Conservation (phyloP, 1,140 invertebrate species). For the Zaprionus capensis region DNA sequence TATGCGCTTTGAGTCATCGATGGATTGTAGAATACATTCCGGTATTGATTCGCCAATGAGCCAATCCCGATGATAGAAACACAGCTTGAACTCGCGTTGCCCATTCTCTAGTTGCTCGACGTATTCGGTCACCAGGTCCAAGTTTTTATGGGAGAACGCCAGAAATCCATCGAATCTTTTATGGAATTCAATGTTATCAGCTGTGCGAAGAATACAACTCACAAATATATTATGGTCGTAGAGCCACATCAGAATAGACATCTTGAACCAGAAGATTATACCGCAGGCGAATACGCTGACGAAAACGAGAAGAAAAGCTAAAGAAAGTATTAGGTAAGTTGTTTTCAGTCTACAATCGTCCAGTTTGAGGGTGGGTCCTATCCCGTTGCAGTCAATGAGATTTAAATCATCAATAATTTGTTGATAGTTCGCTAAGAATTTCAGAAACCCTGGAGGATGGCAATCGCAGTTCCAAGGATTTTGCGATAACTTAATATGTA, state of each 20-base stretch:
- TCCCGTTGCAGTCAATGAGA: background rate
- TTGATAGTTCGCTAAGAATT: background rate
- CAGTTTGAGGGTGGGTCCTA: background rate
- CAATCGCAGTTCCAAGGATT: background rate
- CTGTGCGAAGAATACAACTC: background rate
- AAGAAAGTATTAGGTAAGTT: background rate
- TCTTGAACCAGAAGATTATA: background rate
- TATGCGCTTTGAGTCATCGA: constrained; percentile 12
- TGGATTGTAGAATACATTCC: constrained; percentile 15
- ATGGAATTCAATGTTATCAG: background rate
- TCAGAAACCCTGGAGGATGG: background rate
- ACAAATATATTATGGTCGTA: background rate
- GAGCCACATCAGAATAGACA: background rate
- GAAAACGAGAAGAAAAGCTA: background rate
- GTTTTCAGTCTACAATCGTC: background rate
- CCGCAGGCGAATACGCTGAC: background rate
- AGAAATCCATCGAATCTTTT: constrained; percentile 10
- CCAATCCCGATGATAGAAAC: constrained; percentile 26
- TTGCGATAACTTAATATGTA: background rate
- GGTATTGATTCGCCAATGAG: constrained; percentile 23
- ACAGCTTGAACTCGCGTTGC: background rate
- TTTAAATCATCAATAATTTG: background rate
- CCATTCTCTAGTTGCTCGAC: constrained; percentile 8
- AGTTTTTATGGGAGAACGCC: constrained; percentile 14
- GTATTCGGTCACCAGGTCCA: constrained; percentile 1